Conservation (phyloP, 2,888 invertebrate genomes). For the Phytoseiulus persimilis region DNA sequence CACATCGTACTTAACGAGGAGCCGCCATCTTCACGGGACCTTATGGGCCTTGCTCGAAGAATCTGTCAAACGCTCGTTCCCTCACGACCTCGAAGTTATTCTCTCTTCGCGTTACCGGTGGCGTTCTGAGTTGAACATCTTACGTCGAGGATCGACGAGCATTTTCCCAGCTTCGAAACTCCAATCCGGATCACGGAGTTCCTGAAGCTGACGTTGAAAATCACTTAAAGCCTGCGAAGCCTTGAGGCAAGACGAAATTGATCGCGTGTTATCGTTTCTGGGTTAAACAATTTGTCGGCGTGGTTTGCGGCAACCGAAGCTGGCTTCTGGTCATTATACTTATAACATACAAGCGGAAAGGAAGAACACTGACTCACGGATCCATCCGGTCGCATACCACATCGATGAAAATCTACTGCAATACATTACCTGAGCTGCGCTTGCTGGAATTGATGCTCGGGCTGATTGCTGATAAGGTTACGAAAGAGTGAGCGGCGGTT, state of each 20-base stretch:
- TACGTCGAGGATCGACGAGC: no score
- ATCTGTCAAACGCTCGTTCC: no score
- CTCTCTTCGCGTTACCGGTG: no score
- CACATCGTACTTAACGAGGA: background rate
- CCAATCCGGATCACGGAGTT: background rate
- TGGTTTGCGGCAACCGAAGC: background rate
- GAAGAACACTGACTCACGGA: background rate
- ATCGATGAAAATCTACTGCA: background rate
- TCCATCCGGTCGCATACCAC: background rate
- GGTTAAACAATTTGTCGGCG: background rate
- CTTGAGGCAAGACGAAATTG: background rate
- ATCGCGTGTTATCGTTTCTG: background rate
- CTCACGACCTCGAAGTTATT: no score
- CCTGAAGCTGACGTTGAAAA: no score
- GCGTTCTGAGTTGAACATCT: no score
- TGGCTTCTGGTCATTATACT: background rate
- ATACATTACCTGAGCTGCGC: background rate
- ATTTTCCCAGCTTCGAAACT: no score
- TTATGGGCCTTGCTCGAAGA: background rate
- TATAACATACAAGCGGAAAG: background rate
- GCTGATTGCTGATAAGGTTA: background rate
- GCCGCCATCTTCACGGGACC: background rate
- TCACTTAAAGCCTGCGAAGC: background rate
- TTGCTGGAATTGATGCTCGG: background rate
- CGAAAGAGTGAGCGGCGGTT: background rate